Conservation (phyloP, 2,888 invertebrate genomes). For the Actias luna region DNA sequence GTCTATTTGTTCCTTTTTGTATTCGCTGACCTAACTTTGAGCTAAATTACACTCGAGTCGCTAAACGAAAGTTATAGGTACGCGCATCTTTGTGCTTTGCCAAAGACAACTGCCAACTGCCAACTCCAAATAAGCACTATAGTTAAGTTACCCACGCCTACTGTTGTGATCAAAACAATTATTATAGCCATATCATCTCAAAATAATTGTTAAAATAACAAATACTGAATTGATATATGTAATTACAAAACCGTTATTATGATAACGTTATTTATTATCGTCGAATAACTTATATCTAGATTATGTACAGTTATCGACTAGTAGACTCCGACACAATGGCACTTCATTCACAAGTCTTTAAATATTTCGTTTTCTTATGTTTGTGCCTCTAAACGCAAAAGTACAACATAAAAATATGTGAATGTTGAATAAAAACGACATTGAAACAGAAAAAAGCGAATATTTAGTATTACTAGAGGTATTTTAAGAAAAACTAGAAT, state of each 20-base stretch:
- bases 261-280: slow-evolving; percentile 1
- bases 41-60: too few relatives aligned
- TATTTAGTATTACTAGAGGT: background rate
- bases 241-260: slow-evolving; percentile 10
- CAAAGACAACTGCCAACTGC: too few relatives aligned
- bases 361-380: slow-evolving; percentile 14
- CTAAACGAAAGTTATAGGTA: too few relatives aligned
- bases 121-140: too few relatives aligned
- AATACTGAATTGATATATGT: background rate
- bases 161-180: background rate
- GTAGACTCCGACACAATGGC: slow-evolving; percentile 45
- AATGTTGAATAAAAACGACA: background rate
- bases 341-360: slow-evolving; percentile 40
- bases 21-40: too few relatives aligned
- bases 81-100: too few relatives aligned
- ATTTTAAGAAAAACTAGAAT: background rate
- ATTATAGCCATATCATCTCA: background rate
- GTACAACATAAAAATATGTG: background rate
- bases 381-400: slow-evolving; percentile 8
- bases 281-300: background rate
- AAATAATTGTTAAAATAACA: background rate
- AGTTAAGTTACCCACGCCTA: too few relatives aligned
- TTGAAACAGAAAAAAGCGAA: background rate
- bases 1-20: too few relatives aligned
- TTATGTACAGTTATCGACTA: slow-evolving; percentile 41